Evolutionary conservation across 2,113 vertebrate species (phyloP), one percentile per base, ranked within the genome.

Genomic region (Probosciger aterrimus): DNA sequence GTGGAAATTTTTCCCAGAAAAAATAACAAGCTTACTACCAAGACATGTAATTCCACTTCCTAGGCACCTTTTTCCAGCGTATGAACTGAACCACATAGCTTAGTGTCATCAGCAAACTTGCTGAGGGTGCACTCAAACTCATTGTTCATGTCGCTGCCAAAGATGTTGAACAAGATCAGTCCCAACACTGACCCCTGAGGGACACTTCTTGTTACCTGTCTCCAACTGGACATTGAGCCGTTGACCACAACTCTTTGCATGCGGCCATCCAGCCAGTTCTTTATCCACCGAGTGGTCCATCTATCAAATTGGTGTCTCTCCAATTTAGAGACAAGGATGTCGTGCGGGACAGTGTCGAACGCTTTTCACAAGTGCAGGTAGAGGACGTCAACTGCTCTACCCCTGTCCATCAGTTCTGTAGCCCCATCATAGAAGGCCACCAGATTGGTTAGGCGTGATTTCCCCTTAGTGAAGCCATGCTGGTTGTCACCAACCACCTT

Each of bases 331-430:
- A 23, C 55, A 57, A 57, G 55, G 55, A n/a, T 57, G 31, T 57
- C 3, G 1, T n/a, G 20, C 33, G 31, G 12, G 55, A 57, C 3
- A 8, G 2, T 20, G 19, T 33, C 1, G 3, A 33, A 33, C 5
- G 5, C 31, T 57, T 57, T 57, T 11, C 31, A 13, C 55, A 57
- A 57, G 31, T 33, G 19, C 55, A 57, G 55, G 31, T 22, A 33
- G 55, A 57, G 10, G 50, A 30, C 3, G 5, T 30, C 50, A 52
- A 4, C 50, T 18, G 50, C 28, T 53, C 6, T 30, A 6, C 52
- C 28, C 16, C 28, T 53, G 25, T 16, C 50, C 50, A 53, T 30
- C 52, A 53, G 28, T 53, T 53, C 50, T 6, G 9, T 28, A 18
- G 52, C 52, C 28, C 9, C 27, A 53, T 53, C 9, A 30, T 18